These are phyloP conservation scores for Gasterosteus aculeatus DNA, from an alignment of 2,113 vertebrate genomes.

Conservation along the genomic window DNA sequence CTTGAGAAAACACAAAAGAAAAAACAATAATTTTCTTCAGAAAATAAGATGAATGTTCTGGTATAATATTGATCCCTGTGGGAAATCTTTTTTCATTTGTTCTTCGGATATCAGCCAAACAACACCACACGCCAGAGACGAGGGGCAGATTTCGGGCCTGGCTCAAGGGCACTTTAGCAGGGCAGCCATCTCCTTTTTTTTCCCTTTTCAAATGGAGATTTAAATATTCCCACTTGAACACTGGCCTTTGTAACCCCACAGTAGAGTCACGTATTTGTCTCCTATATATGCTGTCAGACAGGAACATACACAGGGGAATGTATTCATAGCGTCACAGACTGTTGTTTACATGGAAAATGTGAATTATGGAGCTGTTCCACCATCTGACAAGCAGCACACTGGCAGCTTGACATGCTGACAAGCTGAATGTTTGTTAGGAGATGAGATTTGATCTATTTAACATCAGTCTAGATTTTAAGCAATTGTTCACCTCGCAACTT, in stretches of 20 bases:
- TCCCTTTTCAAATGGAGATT: background rate
- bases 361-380: background rate
- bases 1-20: background rate
- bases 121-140: constrained; percentile 27
- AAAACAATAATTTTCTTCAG: background rate
- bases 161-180: constrained; percentile 29
- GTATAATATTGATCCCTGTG: background rate
- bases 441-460: background rate
- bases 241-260: background rate
- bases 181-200: background rate
- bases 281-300: background rate
- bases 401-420: background rate
- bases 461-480: background rate
- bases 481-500: background rate
- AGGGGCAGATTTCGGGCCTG: background rate
- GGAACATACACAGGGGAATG: background rate
- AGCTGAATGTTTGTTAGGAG: background rate
- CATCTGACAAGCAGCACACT: background rate
- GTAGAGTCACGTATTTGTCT: background rate
- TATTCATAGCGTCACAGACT: background rate
- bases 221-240: background rate
- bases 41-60: constrained; percentile 1
- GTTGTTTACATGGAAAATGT: background rate
- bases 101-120: constrained; percentile 13
- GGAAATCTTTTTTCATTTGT: background rate